Conservation (phyloP, 2,113 vertebrate species). For the Sporophila hypoxantha region DNA sequence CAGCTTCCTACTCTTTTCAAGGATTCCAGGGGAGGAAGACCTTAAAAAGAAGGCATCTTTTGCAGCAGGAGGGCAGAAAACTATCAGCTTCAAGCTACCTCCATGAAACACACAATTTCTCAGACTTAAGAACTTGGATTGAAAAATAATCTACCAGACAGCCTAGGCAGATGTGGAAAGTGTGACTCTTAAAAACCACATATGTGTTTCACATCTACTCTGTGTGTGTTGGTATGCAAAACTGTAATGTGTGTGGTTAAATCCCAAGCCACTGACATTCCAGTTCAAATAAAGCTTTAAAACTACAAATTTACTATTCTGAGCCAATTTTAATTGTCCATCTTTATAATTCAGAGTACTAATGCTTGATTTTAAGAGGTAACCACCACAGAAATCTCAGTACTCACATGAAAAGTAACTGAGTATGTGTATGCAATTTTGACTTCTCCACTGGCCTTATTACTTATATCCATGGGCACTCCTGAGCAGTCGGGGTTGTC, state of each 20-base stretch:
- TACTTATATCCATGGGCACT: slow-evolving; percentile 86
- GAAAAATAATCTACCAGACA: not conserved
- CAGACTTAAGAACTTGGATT: not conserved
- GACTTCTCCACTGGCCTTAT: slow-evolving; percentile 70
- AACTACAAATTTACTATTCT: not conserved
- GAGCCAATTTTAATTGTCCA: not conserved
- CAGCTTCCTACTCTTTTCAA: not conserved
- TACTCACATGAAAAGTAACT: slow-evolving; percentile 82
- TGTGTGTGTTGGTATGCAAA: not conserved
- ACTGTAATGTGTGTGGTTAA: not conserved
- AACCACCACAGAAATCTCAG: not conserved
- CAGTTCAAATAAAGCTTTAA: not conserved
- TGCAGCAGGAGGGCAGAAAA: not conserved
- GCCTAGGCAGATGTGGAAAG: not conserved
- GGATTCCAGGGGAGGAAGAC: not conserved
- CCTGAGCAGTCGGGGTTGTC: slow-evolving; percentile 77
- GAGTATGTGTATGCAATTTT: slow-evolving; percentile 88
- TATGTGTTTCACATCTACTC: not conserved
- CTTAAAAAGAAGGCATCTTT: not conserved
- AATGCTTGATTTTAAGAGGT: not conserved
- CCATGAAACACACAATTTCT: not conserved
- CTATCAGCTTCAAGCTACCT: not conserved
- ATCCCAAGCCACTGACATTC: not conserved
- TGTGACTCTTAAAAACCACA: not conserved
- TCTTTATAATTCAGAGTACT: not conserved